Conservation (phyloP, 2,888 invertebrate species). For the Leucophenga montana region DNA sequence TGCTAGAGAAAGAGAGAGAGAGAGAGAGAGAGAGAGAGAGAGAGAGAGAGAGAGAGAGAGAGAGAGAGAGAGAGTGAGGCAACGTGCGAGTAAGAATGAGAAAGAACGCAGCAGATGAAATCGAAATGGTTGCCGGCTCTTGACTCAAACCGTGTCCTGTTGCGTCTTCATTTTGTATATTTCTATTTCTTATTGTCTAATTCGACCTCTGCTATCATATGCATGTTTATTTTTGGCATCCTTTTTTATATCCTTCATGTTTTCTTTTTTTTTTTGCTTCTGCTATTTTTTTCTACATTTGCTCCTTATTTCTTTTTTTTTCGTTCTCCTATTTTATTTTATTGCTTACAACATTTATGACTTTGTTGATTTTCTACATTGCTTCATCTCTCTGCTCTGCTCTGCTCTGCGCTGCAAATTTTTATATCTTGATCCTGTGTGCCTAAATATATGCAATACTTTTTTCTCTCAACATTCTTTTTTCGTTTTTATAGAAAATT, state of each 20-base stretch:
- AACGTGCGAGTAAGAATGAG: no score
- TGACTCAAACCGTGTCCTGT: constrained; percentile 15
- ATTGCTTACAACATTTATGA: constrained; percentile 19
- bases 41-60: not conserved
- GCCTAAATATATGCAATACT: constrained; percentile 3
- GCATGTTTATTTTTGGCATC: constrained; percentile 25
- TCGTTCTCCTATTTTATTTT: constrained; percentile 4
- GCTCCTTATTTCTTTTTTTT: no score
- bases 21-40: no score
- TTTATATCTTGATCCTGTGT: constrained; percentile 8
- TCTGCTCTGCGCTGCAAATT: not conserved
- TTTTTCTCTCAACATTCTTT: not conserved
- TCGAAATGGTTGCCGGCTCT: not conserved
- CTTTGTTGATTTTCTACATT: constrained; percentile 21
- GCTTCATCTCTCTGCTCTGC: not conserved
- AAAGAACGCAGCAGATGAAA: not conserved
- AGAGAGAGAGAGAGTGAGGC: not conserved
- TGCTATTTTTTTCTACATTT: not conserved
- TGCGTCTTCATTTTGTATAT: constrained; percentile 7
- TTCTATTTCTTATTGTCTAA: constrained; percentile 5
- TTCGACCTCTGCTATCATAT: constrained; percentile 7
- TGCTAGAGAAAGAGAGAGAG: not conserved
- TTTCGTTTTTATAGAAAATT: constrained; percentile 12
- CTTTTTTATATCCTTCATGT: constrained; percentile 10
- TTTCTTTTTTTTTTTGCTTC: not conserved